Evolutionary conservation across 2,113 vertebrate genomes (phyloP), one percentile per base, ranked within the genome.

Genomic region (Tinamus guttatus): DNA sequence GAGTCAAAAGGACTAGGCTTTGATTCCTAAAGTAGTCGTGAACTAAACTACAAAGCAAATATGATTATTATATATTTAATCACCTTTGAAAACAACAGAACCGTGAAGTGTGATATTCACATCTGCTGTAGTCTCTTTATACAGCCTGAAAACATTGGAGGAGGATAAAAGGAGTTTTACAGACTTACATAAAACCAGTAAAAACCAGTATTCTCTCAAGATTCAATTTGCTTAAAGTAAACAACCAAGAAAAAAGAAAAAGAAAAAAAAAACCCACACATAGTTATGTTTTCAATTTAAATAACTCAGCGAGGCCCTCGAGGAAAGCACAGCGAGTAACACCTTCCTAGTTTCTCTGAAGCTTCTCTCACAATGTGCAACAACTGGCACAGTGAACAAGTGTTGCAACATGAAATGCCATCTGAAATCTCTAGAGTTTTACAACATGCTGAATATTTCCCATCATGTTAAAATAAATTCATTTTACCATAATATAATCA

Each of bases 51-150:
- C 69, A 93, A 95, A 93, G 56, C 56, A 88, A 88, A 62, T 60
- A 84, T 21, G 25, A 89, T 95, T 78, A 93, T 82, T 90, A 52
- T 36, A 30, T 65, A 58, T 93, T 77, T 92, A 88, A 88, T 91
- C 76, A 81, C 71, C 76, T 95, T 85, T 52, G 93, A 94, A 93
- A 95, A 95, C 93, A 95, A 91, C 92, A 95, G 94, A 97, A 92
- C 77, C 93, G 86, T 93, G 85, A 94, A 95, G 87, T 79, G 80
- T 92, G 47, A 96, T 91, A 58, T 95, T 95, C 91, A 95, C 93
- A 88, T 93, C 90, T 97, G 82, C 93, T 97, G 94, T 90, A 90
- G 79, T 91, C 90, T 80, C 87, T 94, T 91, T 87, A 90, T 47
- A 95, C 60, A 91, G 80, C 68, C 79, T 95, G 76, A 62, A 93